These are phyloP conservation scores for Caenorhabditis wallacei DNA, from an alignment of 2,888 invertebrate species.

Conservation along the genomic window DNA sequence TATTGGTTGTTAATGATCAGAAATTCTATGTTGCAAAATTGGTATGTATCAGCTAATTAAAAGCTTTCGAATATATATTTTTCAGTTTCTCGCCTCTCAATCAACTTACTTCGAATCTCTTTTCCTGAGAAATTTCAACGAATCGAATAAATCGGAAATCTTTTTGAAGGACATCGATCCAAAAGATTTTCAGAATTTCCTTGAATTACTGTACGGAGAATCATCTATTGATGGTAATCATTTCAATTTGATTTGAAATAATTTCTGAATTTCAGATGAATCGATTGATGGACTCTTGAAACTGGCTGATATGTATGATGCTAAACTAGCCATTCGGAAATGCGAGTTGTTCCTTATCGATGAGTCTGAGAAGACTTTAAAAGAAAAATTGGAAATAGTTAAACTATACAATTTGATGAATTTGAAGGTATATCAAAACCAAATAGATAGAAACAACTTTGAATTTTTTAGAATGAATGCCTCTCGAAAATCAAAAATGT, in stretches of 20 bases:
- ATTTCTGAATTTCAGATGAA: not conserved
- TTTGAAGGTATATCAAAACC: too few relatives aligned
- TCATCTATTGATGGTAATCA: too few relatives aligned
- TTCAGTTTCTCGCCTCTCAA: not conserved
- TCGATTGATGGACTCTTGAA: not conserved
- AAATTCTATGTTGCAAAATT: not conserved
- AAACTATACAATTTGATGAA: not conserved
- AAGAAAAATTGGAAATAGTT: not conserved
- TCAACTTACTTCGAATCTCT: not conserved
- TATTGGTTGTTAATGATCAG: not conserved
- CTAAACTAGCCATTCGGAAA: not conserved
- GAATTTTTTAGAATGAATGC: too few relatives aligned
- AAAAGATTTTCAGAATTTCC: slow-evolving; percentile 1
- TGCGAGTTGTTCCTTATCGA: not conserved
- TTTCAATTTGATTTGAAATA: too few relatives aligned
- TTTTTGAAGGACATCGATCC: not conserved
- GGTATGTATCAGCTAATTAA: too few relatives aligned
- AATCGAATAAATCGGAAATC: not conserved
- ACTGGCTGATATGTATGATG: not conserved
- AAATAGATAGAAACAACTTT: too few relatives aligned
- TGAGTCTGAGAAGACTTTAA: not conserved
- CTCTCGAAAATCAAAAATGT: too few relatives aligned
- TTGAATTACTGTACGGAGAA: not conserved
- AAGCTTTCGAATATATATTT: too few relatives aligned
- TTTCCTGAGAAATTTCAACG: not conserved